These are phyloP conservation scores for Crotalus viridis DNA, from an alignment of 2,113 vertebrate species.

Conservation along the genomic window DNA sequence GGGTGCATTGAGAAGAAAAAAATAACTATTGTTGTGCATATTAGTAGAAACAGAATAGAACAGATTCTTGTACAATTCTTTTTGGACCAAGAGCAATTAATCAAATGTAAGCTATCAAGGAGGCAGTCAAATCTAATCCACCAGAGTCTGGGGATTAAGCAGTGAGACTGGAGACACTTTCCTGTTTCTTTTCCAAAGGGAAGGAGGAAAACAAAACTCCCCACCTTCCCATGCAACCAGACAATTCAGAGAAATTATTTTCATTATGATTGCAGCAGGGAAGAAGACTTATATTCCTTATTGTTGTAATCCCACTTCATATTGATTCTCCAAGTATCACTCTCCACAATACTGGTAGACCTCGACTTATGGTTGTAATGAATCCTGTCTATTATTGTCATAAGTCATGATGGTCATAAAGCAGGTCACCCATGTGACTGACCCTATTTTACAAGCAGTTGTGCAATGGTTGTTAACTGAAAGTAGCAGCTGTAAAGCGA, in stretches of 20 bases:
- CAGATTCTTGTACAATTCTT: neutral
- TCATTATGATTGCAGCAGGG: neutral
- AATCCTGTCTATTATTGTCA: too few species aligned
- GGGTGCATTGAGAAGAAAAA: neutral
- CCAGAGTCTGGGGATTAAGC: neutral
- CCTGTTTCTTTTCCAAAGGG: too few species aligned
- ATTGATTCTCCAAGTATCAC: neutral
- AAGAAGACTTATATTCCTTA: neutral
- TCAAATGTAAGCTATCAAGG: neutral
- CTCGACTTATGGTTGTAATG: too few species aligned
- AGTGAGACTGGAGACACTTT: neutral
- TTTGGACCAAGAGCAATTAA: neutral
- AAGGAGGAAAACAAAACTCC: neutral
- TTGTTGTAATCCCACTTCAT: neutral
- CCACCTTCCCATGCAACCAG: neutral
- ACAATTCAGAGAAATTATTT: neutral
- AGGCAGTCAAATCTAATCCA: too few species aligned
- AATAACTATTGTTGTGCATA: neutral
- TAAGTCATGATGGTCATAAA: too few species aligned
- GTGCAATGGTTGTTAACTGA: too few species aligned
- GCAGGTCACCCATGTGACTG: too few species aligned
- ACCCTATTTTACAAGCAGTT: too few species aligned
- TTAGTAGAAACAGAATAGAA: neutral
- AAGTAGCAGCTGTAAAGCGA: too few species aligned
- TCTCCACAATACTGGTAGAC: neutral